Evolutionary conservation across 2,113 vertebrate species (phyloP).

Genomic region (Baryphthengus martii): DNA sequence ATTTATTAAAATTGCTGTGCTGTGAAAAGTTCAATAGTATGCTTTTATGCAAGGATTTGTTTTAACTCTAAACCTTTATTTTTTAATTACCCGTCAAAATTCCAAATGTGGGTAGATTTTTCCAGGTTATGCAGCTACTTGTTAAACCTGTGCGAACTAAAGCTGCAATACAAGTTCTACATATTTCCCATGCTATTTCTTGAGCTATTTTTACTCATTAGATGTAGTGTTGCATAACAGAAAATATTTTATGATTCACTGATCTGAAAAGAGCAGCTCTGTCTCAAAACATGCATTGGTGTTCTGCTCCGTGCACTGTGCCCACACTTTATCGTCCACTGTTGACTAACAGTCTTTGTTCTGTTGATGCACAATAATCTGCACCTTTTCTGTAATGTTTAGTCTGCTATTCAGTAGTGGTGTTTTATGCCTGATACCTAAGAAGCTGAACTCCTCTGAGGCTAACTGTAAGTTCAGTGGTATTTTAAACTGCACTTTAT

Average conservation of each 20-base stretch:
- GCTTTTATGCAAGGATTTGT: background rate
- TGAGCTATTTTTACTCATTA: slow-evolving; percentile 36
- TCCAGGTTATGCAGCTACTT: background rate
- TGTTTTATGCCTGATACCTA: background rate
- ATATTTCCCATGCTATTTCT: background rate
- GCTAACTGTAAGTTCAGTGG: background rate
- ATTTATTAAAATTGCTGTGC: background rate
- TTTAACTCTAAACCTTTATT: background rate
- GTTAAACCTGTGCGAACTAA: background rate
- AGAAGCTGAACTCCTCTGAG: background rate
- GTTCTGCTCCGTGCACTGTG: background rate
- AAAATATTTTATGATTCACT: slow-evolving; percentile 43
- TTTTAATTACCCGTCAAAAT: background rate
- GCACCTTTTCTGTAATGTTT: background rate
- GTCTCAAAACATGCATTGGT: background rate
- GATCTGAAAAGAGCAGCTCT: slow-evolving; percentile 51
- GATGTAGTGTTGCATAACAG: background rate
- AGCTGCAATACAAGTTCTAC: background rate
- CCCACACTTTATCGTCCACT: background rate
- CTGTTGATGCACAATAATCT: background rate
- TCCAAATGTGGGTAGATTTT: background rate
- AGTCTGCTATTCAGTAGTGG: background rate
- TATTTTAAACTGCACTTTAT: background rate
- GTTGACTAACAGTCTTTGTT: background rate
- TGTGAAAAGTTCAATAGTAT: background rate